Evolutionary conservation across 2,797 vertebrate genomes (phyloP), one percentile per base, ranked within the genome.

Genomic region (Ibycter americanus): DNA sequence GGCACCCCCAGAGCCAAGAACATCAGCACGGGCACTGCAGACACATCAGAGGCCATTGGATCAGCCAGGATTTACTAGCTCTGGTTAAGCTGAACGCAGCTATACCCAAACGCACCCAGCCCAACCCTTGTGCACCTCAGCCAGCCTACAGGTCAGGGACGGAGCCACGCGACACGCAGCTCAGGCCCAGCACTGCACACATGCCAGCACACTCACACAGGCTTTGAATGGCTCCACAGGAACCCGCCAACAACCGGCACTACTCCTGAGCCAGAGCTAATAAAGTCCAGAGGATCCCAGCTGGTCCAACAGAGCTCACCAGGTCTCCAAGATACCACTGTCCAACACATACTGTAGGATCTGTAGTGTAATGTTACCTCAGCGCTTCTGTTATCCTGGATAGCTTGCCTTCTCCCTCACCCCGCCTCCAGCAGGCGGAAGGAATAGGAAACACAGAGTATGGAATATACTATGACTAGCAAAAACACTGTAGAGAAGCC

Each of bases 101-200:
- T 54, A 10, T 31, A 49, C 17, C 26, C 32, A 20, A 56, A 13
- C 4, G 42, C 67, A 61, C 26, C 27, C 36, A 79, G 54, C 46
- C 29, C 42, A 49, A 25, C 55, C 25, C 65, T 9, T 19, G 23
- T 11, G 62, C n/a, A 12, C 71, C 34, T 81, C 22, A 44, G 56
- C 26, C 16, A 8, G 31, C 0, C 11, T 16, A 16, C 13, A 42
- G 17, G 22, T 17, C 1, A 3, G 4, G 47, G 52, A 2, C 27
- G 49, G 83, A 31, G 73, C 79, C 40, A 13, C 2, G 46, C 77
- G 54, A 47, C 47, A n/a, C 6, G 5, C 38, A 65, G 51, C 61
- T 20, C 46, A 21, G 18, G 62, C 40, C 42, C 62, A 19, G 44
- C 36, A 42, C 73, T 40, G 47, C 51, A 42, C 32, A 42, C 9